Conservation (phyloP, 2,113 vertebrate species). For the Pluvianellus socialis region DNA sequence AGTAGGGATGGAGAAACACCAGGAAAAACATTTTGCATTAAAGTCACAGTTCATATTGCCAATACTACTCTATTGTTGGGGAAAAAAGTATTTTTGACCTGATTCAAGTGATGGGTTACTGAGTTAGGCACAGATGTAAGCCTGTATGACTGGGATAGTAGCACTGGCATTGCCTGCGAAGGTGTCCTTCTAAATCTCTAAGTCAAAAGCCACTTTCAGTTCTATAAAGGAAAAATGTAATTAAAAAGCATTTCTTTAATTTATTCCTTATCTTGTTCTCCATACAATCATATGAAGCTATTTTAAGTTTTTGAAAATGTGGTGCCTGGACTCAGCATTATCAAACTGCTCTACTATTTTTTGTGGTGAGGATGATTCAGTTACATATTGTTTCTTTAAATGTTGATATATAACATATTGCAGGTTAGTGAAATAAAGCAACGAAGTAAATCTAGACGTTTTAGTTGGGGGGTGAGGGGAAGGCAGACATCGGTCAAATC, state of each 20-base stretch:
- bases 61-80: background rate
- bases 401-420: background rate
- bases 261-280: background rate
- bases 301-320: background rate
- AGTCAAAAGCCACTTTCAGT: background rate
- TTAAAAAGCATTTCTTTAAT: background rate
- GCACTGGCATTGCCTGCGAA: background rate
- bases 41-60: background rate
- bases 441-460: slow-evolving; percentile 1
- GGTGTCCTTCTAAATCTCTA: background rate
- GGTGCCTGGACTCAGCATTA: background rate
- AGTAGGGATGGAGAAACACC: background rate
- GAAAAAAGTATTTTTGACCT: background rate
- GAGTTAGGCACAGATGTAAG: background rate
- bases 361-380: background rate
- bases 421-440: slow-evolving; percentile 23
- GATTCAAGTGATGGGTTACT: background rate
- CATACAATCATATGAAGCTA: background rate
- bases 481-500: slow-evolving; percentile 9
- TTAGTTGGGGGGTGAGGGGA: background rate
- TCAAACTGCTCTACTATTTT: background rate
- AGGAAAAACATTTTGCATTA: background rate
- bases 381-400: background rate
- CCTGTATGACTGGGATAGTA: background rate
- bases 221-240: background rate